These are phyloP conservation scores for Microctenopoma lineatum DNA, from an alignment of 2,797 vertebrate genomes.

Conservation along the genomic window DNA sequence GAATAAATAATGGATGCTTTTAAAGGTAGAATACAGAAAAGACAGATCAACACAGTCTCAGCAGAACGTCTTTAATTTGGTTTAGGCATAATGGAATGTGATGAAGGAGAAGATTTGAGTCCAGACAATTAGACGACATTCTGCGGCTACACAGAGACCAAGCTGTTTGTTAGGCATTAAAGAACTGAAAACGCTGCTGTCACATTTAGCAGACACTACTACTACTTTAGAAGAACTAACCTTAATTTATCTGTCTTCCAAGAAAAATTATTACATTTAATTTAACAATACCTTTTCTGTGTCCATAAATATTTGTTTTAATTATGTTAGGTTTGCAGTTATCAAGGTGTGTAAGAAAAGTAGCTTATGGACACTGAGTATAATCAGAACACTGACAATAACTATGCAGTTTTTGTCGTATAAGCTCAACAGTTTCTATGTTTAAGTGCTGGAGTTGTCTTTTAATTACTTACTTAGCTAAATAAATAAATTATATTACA, in stretches of 20 bases:
- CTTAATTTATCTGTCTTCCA: background rate
- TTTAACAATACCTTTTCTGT: background rate
- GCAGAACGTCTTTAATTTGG: slow-evolving; percentile 82
- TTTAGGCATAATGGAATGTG: slow-evolving; percentile 68
- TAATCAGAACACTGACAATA: background rate
- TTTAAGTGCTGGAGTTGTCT: slow-evolving; percentile 13
- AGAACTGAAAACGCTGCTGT: background rate
- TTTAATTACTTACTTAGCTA: slow-evolving; percentile 21
- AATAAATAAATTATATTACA: slow-evolving; percentile 47
- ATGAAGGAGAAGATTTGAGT: slow-evolving; percentile 49
- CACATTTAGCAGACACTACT: background rate
- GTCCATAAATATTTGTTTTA: background rate
- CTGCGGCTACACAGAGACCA: slow-evolving; percentile 58
- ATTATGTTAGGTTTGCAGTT: background rate
- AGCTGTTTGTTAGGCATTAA: slow-evolving; percentile 18
- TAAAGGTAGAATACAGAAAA: background rate
- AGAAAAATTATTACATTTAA: background rate
- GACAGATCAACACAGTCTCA: slow-evolving; percentile 6
- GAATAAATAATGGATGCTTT: background rate
- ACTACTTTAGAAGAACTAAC: no score
- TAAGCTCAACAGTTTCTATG: background rate
- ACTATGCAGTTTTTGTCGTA: background rate
- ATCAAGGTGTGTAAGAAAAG: background rate
- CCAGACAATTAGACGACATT: slow-evolving; percentile 29
- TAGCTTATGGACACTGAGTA: background rate